Conservation (phyloP, 2,888 invertebrate genomes). For the Dasypolia templi region DNA sequence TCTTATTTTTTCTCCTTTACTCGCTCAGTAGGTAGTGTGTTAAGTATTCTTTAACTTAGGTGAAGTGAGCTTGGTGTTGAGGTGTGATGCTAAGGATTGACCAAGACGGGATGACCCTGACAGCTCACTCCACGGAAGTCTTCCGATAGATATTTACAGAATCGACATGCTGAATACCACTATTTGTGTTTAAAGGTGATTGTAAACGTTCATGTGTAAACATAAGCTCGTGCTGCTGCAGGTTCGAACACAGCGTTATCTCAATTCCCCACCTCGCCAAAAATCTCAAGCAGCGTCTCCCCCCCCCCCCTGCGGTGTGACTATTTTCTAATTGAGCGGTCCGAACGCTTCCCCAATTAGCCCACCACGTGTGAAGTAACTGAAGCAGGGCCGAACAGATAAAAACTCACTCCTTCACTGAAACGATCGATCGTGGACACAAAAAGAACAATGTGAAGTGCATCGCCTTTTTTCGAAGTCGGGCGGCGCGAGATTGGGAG, state of each 20-base stretch:
- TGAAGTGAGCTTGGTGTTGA: too few relatives aligned
- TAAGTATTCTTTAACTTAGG: too few relatives aligned
- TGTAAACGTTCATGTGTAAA: slow-evolving; percentile 18
- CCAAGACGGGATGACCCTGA: too few relatives aligned
- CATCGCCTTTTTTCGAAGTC: slow-evolving; percentile 90
- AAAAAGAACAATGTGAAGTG: slow-evolving; percentile 90
- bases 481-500: slow-evolving; percentile 79
- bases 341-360: slow-evolving; percentile 82
- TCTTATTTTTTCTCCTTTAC: slow-evolving; percentile 3
- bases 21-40: too few relatives aligned
- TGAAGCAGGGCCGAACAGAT: slow-evolving; percentile 81
- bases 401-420: slow-evolving; percentile 88
- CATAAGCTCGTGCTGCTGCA: slow-evolving; percentile 11
- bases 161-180: too few relatives aligned
- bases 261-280: slow-evolving; percentile 56
- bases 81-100: too few relatives aligned
- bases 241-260: slow-evolving; percentile 37
- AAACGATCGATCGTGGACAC: slow-evolving; percentile 89
- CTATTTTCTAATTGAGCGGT: slow-evolving; percentile 78
- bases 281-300: slow-evolving; percentile 60
- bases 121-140: too few relatives aligned
- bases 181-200: slow-evolving; percentile 19
- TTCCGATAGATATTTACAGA: too few relatives aligned
- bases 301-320: slow-evolving; percentile 34
- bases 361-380: slow-evolving; percentile 85